These are phyloP conservation scores for Macroramphosus scolopax DNA, from an alignment of 2,797 vertebrate genomes.

Conservation along the genomic window DNA sequence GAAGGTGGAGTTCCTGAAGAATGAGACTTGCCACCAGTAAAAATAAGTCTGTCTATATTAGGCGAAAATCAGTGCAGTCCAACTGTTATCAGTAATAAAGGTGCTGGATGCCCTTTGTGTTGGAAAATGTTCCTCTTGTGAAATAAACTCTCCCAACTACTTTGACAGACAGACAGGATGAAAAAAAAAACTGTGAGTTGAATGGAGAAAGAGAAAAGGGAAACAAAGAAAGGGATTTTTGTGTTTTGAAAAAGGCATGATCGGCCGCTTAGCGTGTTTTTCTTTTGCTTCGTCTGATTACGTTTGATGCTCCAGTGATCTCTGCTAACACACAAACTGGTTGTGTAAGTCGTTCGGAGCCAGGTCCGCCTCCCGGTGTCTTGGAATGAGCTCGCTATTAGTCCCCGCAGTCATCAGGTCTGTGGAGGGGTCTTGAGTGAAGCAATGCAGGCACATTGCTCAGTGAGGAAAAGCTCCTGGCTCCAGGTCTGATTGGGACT, in stretches of 20 bases:
- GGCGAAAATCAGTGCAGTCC: constrained; percentile 7
- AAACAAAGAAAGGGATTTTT: neutral
- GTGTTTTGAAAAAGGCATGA: constrained; percentile 8
- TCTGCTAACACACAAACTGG: neutral
- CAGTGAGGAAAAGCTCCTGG: constrained; percentile 32
- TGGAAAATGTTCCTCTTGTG: constrained; percentile 5
- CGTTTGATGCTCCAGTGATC: constrained; percentile 17
- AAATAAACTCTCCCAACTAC: constrained; percentile 22
- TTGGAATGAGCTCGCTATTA: constrained; percentile 50
- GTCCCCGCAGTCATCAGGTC: constrained; percentile 29
- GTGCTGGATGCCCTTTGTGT: constrained; percentile 5
- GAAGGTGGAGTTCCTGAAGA: constrained; percentile 7
- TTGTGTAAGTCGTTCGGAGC: constrained; percentile 31
- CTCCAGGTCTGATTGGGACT: constrained; percentile 61
- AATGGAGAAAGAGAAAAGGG: constrained; percentile 9
- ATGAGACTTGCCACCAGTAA: constrained; percentile 15
- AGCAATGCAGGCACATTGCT: constrained; percentile 55
- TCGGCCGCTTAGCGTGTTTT: constrained; percentile 13
- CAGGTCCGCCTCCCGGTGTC: constrained; percentile 41
- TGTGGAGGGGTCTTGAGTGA: constrained; percentile 45
- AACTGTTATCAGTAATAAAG: constrained; percentile 11
- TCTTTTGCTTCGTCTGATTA: constrained; percentile 18
- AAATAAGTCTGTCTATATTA: constrained; percentile 39
- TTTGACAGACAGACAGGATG: constrained; percentile 3
- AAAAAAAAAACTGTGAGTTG: neutral